These are phyloP conservation scores for Agonopterix subpropinquella DNA, from an alignment of 2,888 invertebrate genomes.

Conservation along the genomic window DNA sequence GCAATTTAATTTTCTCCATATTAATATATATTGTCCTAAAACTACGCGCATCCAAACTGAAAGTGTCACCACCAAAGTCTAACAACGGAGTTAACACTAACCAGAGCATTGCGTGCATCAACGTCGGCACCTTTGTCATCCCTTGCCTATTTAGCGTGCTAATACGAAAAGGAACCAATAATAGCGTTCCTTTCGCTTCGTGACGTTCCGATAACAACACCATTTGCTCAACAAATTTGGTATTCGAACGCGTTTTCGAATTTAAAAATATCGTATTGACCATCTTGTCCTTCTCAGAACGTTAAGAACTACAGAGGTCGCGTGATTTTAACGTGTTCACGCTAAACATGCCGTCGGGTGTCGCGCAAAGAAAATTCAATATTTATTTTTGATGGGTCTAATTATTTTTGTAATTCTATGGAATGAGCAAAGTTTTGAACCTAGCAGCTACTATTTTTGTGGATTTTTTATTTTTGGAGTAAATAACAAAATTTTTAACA, in stretches of 20 bases:
- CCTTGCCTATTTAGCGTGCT: constrained; percentile 6
- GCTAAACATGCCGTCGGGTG: constrained; percentile 6
- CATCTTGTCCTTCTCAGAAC: constrained; percentile 8
- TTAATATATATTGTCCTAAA: no score
- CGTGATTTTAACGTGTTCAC: constrained; percentile 7
- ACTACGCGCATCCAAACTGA: no score
- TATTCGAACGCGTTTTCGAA: constrained; percentile 8
- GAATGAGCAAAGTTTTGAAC: constrained; percentile 4
- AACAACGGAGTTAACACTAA: constrained; percentile 1
- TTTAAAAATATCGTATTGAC: constrained; percentile 2
- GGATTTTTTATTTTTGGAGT: neutral
- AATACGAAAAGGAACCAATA: constrained; percentile 8
- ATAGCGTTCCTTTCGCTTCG: constrained; percentile 11
- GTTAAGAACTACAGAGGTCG: neutral
- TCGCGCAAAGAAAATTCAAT: constrained; percentile 6
- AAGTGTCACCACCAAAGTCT: neutral
- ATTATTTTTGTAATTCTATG: constrained; percentile 8
- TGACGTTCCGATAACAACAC: constrained; percentile 9
- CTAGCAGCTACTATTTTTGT: constrained; percentile 9
- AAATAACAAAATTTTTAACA: neutral
- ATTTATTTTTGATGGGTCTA: constrained; percentile 6
- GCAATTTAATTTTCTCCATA: no score
- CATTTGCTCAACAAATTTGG: constrained; percentile 10
- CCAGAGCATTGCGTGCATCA: neutral
- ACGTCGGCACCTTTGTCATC: constrained; percentile 6